Percentiles rank a stretch among this genome's conserved stretches.
Evolutionary conservation across 2,113 vertebrate species (phyloP).

Genomic region (Misgurnus mizolepis): DNA sequence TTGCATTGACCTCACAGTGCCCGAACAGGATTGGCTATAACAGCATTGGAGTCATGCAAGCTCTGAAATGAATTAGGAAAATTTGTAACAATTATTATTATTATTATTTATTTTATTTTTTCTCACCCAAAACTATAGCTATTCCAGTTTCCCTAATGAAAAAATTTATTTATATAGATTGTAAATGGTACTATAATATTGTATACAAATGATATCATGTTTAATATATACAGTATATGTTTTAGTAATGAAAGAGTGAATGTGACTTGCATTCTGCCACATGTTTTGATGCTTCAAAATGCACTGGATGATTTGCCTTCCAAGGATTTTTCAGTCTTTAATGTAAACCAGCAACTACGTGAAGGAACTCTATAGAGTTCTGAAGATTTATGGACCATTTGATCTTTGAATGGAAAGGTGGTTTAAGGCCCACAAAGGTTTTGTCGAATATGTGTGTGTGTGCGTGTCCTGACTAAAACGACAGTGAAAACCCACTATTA

Average conservation of each 20-base stretch:
- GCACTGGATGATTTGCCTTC: constrained; percentile 41
- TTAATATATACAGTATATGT: neutral
- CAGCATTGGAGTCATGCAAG: too few relatives aligned
- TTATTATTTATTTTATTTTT: too few relatives aligned
- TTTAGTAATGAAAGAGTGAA: neutral
- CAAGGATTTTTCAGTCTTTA: constrained; percentile 43
- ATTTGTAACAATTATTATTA: too few relatives aligned
- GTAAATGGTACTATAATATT: too few relatives aligned
- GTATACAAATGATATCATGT: neutral
- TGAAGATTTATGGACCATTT: constrained; percentile 60
- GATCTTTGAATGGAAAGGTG: constrained; percentile 56
- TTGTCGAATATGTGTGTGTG: constrained; percentile 25
- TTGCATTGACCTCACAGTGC: constrained; percentile 55
- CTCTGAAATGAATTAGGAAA: too few relatives aligned
- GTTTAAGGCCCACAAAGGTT: constrained; percentile 25
- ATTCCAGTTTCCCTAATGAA: neutral
- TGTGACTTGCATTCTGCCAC: constrained; percentile 6
- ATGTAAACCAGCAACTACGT: constrained; percentile 53
- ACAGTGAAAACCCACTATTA: constrained; percentile 76
- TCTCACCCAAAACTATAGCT: too few relatives aligned
- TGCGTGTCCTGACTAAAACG: constrained; percentile 58
- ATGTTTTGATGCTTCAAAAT: constrained; percentile 23
- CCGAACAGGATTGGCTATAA: neutral
- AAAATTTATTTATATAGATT: neutral
- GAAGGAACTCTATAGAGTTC: constrained; percentile 43